Conservation (phyloP, 2,888 invertebrate genomes). For the Strigamia maritima region DNA sequence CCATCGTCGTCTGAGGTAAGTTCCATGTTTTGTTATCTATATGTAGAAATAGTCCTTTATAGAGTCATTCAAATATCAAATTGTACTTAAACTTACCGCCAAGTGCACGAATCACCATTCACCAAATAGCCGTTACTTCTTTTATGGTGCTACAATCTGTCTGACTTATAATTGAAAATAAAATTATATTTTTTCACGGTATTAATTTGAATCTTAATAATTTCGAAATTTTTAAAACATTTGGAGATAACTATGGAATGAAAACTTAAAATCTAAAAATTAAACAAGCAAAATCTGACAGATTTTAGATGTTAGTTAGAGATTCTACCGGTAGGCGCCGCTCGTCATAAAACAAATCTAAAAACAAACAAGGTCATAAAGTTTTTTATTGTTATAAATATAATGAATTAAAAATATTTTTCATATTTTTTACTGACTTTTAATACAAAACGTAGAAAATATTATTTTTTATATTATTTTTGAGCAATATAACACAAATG, state of each 20-base stretch:
- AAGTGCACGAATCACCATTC: background rate
- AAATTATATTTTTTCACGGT: background rate
- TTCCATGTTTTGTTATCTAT: background rate
- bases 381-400: background rate
- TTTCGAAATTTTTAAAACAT: background rate
- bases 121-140: background rate
- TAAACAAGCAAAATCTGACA: background rate
- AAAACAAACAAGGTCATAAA: background rate
- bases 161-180: background rate
- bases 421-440: no score
- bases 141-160: background rate
- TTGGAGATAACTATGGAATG: background rate
- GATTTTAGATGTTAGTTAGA: background rate
- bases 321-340: background rate
- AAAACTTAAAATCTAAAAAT: background rate
- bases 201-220: background rate
- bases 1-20: background rate
- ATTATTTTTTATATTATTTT: background rate
- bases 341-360: background rate
- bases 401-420: background rate
- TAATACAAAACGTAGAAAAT: background rate
- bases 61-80: background rate
- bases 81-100: background rate
- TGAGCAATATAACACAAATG: conserved; percentile 2
- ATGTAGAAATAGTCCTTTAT: background rate